A percentile compares a stretch with the other conserved stretches of the same genome.
Evolutionary conservation across 2,113 vertebrate species (phyloP).

Genomic region (Hoplias malabaricus): DNA sequence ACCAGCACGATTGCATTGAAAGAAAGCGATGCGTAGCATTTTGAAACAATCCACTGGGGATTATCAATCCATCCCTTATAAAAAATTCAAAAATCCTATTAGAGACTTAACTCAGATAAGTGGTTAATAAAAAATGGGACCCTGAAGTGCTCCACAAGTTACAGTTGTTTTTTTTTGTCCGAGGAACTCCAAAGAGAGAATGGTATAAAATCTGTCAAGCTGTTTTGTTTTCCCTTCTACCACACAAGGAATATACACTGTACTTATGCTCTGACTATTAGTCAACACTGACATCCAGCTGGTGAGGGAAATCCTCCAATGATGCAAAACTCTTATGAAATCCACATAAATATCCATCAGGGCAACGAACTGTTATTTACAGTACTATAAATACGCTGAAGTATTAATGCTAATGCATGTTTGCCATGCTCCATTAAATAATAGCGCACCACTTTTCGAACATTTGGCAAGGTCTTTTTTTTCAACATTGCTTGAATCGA

Average conservation of each 20-base stretch:
- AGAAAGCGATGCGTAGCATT: slow-evolving; percentile 28
- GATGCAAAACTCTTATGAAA: too few relatives aligned
- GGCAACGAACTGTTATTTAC: neutral
- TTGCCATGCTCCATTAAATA: neutral
- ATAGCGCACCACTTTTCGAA: neutral
- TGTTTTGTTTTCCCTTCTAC: neutral
- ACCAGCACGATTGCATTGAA: slow-evolving; percentile 22
- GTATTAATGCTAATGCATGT: neutral
- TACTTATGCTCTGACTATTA: neutral
- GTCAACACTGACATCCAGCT: neutral
- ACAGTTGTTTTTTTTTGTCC: neutral
- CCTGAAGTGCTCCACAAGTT: neutral
- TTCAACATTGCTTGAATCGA: slow-evolving; percentile 32
- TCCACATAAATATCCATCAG: neutral
- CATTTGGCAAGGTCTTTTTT: slow-evolving; percentile 12
- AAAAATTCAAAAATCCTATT: neutral
- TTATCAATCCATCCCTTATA: neutral
- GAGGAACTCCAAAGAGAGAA: neutral
- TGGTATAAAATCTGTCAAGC: neutral
- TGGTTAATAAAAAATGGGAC: neutral
- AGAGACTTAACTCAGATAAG: neutral
- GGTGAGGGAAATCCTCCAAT: neutral
- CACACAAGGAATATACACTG: neutral
- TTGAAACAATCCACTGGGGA: slow-evolving; percentile 20
- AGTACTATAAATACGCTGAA: neutral